Evolutionary conservation across 2,113 vertebrate genomes (phyloP).

Genomic region (Onychostruthus taczanowskii): DNA sequence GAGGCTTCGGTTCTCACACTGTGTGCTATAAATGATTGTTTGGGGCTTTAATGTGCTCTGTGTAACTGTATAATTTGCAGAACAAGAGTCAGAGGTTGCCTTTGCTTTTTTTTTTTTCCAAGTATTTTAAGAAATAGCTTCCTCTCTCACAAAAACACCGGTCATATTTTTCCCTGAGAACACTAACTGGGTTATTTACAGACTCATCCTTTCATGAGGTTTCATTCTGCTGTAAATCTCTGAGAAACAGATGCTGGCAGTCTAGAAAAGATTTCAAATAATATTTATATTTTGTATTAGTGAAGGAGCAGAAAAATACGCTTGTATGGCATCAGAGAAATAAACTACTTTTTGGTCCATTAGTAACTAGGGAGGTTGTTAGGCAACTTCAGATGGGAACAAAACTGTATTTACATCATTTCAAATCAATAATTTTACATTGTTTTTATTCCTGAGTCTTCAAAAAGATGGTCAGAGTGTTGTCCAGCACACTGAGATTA

Average conservation of each 20-base stretch:
- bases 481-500: not conserved
- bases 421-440: not conserved
- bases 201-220: not conserved
- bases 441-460: not conserved
- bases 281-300: not conserved
- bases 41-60: not conserved
- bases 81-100: conserved; percentile 15
- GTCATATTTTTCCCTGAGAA: not conserved
- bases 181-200: not conserved
- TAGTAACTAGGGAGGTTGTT: not conserved
- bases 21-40: not conserved
- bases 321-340: not conserved
- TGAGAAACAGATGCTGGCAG: not conserved
- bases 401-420: not conserved
- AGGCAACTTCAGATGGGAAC: not conserved
- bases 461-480: not conserved
- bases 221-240: not conserved
- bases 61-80: conserved; percentile 18
- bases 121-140: not conserved
- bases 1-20: not conserved
- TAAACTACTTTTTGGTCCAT: not conserved
- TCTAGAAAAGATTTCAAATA: not conserved
- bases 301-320: not conserved
- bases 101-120: conserved; percentile 12
- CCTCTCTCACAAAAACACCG: not conserved